Conservation (phyloP, 1,140 invertebrate species). For the Ceratina japonica region DNA sequence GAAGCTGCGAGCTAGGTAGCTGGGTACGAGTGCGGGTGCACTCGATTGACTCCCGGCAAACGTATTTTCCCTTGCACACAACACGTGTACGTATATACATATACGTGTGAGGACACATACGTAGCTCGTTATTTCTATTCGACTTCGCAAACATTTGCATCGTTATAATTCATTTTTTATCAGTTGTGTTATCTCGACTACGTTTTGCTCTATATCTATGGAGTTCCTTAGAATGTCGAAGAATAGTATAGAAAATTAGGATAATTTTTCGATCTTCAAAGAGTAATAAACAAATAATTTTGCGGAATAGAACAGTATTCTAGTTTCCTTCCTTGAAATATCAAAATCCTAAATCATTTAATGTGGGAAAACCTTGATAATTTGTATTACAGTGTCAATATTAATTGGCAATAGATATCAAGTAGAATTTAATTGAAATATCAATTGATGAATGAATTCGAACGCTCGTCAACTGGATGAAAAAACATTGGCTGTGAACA, state of each 20-base stretch:
- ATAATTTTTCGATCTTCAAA: too few species aligned
- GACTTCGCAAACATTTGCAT: constrained; percentile 25
- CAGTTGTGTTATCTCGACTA: neutral
- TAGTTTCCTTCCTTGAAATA: neutral
- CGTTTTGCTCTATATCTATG: neutral
- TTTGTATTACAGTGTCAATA: too few species aligned
- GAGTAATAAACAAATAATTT: neutral
- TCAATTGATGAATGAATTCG: too few species aligned
- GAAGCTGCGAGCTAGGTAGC: neutral
- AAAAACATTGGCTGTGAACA: too few species aligned
- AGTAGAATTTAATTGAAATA: too few species aligned
- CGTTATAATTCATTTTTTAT: constrained; percentile 20
- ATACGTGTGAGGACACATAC: neutral
- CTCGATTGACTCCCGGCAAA: neutral
- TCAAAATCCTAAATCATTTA: too few species aligned
- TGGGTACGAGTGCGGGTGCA: neutral
- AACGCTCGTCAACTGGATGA: too few species aligned
- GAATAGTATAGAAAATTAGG: neutral
- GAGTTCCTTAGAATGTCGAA: neutral
- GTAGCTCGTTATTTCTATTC: neutral
- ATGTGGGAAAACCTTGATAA: too few species aligned
- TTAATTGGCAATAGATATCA: too few species aligned
- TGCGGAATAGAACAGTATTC: neutral
- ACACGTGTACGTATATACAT: too few species aligned
- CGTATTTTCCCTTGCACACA: neutral